Evolutionary conservation across 2,113 vertebrate genomes (phyloP).

Genomic region (Corydoras maculifer): DNA sequence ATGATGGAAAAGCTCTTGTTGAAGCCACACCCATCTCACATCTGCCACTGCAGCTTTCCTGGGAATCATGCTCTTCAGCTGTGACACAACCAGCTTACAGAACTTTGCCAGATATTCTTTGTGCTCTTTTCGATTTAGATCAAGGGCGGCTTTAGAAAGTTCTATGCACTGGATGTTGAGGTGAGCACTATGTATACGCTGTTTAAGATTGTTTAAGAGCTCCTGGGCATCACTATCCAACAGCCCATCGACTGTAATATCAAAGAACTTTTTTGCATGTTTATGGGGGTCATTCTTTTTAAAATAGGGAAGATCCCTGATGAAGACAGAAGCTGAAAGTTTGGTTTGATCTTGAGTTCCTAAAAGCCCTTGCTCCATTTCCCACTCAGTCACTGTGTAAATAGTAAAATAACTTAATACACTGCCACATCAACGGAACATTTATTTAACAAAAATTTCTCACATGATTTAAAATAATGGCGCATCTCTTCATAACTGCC

Average conservation of each 20-base stretch:
- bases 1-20: constrained; percentile 64
- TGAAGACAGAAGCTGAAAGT: constrained; percentile 55
- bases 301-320: constrained; percentile 63
- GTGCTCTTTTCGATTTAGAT: constrained; percentile 55
- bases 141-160: constrained; percentile 54
- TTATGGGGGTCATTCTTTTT: constrained; percentile 48
- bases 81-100: constrained; percentile 66
- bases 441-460: constrained; percentile 3
- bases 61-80: constrained; percentile 60
- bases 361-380: constrained; percentile 66
- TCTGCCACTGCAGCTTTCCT: constrained; percentile 4
- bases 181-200: constrained; percentile 34
- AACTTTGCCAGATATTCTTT: constrained; percentile 64
- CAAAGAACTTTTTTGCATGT: constrained; percentile 49
- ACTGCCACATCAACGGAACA: no score
- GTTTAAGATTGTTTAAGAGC: constrained; percentile 64
- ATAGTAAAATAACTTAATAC: no score
- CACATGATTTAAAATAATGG: constrained; percentile 68
- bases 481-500: constrained; percentile 58
- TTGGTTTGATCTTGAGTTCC: constrained; percentile 13
- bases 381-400: constrained; percentile 62
- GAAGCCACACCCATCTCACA: constrained; percentile 29
- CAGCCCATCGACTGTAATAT: constrained; percentile 53
- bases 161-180: constrained; percentile 55
- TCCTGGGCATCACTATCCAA: constrained; percentile 61